phyloP scores from a whole-genome alignment of 2,113 vertebrate species.

The Craseonycteris thonglongyai region DNA sequence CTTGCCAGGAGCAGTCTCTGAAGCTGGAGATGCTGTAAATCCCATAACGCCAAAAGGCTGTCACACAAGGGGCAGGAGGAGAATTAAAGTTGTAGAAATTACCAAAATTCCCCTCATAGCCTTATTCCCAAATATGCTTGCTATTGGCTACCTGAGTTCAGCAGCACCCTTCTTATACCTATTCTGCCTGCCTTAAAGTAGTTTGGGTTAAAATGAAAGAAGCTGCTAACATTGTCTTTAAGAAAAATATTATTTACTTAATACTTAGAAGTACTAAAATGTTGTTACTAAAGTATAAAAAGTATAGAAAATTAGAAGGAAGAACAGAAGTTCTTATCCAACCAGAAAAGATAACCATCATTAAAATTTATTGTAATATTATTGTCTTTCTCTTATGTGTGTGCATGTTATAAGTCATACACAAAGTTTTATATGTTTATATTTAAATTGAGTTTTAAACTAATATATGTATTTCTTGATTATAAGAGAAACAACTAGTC shows the following conservation, averaged over 20 bases:
- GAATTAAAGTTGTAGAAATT: neutral
- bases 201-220: conserved; percentile 4
- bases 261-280: neutral
- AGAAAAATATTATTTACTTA: neutral
- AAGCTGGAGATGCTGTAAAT: neutral
- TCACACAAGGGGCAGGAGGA: neutral
- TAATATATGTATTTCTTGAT: neutral
- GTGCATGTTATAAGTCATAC: neutral
- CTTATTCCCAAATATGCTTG: neutral
- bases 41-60: neutral
- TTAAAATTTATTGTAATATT: neutral
- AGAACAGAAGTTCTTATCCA: neutral
- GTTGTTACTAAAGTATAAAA: conserved; percentile 13
- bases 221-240: neutral
- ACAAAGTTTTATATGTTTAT: neutral
- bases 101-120: neutral
- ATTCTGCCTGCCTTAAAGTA: neutral
- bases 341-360: neutral
- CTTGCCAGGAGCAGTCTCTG: neutral
- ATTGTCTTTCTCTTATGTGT: neutral
- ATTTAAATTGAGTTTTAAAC: neutral
- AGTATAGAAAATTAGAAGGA: neutral
- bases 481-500: neutral
- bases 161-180: neutral
- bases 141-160: neutral